phyloP scores from a whole-genome alignment of 2,888 invertebrate genomes.

The Andrena haemorrhoa region DNA sequence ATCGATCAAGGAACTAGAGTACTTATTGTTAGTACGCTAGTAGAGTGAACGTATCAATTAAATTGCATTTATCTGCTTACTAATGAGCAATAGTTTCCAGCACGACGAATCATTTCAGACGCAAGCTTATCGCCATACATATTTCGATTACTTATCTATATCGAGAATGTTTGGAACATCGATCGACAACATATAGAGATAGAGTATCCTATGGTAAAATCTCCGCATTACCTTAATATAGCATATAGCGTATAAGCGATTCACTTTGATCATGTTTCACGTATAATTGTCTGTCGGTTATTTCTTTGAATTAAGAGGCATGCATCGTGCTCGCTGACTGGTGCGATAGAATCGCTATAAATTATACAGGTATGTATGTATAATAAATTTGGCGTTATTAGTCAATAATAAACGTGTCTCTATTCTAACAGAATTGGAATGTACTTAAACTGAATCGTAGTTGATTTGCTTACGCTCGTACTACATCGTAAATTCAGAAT shows the following conservation, averaged over 20 bases:
- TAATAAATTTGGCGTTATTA: slow-evolving; percentile 13
- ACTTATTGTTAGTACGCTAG: neutral
- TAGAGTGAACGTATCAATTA: neutral
- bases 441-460: slow-evolving; percentile 27
- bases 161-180: slow-evolving; percentile 31
- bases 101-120: slow-evolving; percentile 18
- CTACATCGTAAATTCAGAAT: neutral
- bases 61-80: slow-evolving; percentile 2
- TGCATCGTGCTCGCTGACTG: slow-evolving; percentile 47
- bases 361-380: neutral
- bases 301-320: slow-evolving; percentile 33
- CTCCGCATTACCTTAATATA: slow-evolving; percentile 16
- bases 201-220: slow-evolving; percentile 20
- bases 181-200: slow-evolving; percentile 2
- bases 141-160: slow-evolving; percentile 16
- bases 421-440: slow-evolving; percentile 44
- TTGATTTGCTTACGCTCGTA: neutral
- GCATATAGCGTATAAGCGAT: slow-evolving; percentile 28
- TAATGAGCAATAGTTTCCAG: slow-evolving; percentile 41
- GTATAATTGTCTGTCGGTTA: slow-evolving; percentile 19
- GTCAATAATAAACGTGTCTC: neutral
- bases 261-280: slow-evolving; percentile 36
- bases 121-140: slow-evolving; percentile 19
- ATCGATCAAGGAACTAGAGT: neutral
- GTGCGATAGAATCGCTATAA: slow-evolving; percentile 32